Evolutionary conservation across 2,888 invertebrate genomes (phyloP).

Genomic region (Agrochola macilenta): DNA sequence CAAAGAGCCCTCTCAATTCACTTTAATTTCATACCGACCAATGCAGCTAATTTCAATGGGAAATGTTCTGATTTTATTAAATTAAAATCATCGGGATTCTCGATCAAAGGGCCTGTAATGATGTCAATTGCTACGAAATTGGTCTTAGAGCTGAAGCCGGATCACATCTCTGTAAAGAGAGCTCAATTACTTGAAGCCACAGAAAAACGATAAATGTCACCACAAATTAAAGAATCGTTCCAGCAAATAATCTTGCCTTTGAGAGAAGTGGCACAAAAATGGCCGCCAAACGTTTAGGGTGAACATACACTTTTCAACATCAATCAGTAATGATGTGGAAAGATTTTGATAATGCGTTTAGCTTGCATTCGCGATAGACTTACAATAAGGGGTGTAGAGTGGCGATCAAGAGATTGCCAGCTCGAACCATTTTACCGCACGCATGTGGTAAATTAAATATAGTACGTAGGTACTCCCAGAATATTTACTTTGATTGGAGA

Average conservation of each 20-base stretch:
- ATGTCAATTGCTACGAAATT: slow-evolving; percentile 85
- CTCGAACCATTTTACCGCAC: background rate
- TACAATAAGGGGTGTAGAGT: background rate
- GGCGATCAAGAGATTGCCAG: background rate
- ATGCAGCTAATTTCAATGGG: slow-evolving; percentile 66
- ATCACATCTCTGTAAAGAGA: slow-evolving; percentile 75
- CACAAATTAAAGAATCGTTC: slow-evolving; percentile 88
- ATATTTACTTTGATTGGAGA: background rate
- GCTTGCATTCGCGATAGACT: background rate
- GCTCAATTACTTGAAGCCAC: slow-evolving; percentile 87
- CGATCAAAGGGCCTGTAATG: slow-evolving; percentile 85
- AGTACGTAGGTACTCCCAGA: no score
- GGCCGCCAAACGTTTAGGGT: slow-evolving; percentile 34
- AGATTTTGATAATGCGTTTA: slow-evolving; percentile 22
- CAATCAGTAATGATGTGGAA: slow-evolving; percentile 22
- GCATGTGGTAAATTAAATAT: background rate
- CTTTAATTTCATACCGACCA: slow-evolving; percentile 64
- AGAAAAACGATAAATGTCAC: slow-evolving; percentile 84
- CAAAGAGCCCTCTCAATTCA: slow-evolving; percentile 65
- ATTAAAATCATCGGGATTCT: slow-evolving; percentile 81
- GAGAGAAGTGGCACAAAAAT: slow-evolving; percentile 73
- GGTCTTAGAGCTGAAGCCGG: slow-evolving; percentile 82
- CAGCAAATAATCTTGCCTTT: slow-evolving; percentile 75
- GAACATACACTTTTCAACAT: slow-evolving; percentile 29
- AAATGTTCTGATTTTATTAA: slow-evolving; percentile 80